These are phyloP conservation scores for Corydoras maculifer DNA, from an alignment of 2,113 vertebrate species.

Conservation along the genomic window DNA sequence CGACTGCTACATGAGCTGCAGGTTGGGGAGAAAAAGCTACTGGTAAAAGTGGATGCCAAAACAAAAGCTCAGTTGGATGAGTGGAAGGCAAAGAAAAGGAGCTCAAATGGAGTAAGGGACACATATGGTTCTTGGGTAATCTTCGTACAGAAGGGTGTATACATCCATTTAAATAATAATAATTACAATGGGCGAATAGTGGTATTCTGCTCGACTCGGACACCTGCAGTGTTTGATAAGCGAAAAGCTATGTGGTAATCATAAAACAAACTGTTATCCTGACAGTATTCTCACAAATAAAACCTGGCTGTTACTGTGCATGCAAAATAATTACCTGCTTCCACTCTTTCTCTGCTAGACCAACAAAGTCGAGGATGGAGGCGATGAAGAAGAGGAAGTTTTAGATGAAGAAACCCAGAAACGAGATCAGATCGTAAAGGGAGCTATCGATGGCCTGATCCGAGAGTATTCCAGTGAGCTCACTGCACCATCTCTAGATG, in stretches of 20 bases:
- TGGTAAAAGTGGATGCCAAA: slow-evolving; percentile 98
- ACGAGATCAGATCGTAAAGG: slow-evolving; percentile 90
- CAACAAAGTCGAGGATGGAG: slow-evolving; percentile 69
- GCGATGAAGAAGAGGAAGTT: slow-evolving; percentile 87
- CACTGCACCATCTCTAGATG: slow-evolving; percentile 89
- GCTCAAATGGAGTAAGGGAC: slow-evolving; percentile 78
- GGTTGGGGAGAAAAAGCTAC: slow-evolving; percentile 93
- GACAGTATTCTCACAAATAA: no score
- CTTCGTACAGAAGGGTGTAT: background rate
- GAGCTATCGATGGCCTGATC: slow-evolving; percentile 91
- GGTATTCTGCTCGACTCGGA: no score
- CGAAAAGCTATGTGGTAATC: no score
- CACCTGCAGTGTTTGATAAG: no score
- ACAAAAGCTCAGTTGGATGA: slow-evolving; percentile 97
- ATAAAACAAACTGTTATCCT: no score
- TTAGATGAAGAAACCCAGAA: slow-evolving; percentile 93
- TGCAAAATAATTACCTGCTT: background rate
- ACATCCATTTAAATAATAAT: no score
- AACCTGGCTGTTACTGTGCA: no score
- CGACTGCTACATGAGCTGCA: slow-evolving; percentile 90
- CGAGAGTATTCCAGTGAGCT: slow-evolving; percentile 94
- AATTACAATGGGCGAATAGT: no score
- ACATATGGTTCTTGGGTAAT: background rate
- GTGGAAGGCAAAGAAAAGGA: slow-evolving; percentile 96
- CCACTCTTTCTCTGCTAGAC: slow-evolving; percentile 54